Evolutionary conservation across 2,888 invertebrate species (phyloP), one percentile per base, ranked within the genome.

Genomic region (Phyllotreta striolata): DNA sequence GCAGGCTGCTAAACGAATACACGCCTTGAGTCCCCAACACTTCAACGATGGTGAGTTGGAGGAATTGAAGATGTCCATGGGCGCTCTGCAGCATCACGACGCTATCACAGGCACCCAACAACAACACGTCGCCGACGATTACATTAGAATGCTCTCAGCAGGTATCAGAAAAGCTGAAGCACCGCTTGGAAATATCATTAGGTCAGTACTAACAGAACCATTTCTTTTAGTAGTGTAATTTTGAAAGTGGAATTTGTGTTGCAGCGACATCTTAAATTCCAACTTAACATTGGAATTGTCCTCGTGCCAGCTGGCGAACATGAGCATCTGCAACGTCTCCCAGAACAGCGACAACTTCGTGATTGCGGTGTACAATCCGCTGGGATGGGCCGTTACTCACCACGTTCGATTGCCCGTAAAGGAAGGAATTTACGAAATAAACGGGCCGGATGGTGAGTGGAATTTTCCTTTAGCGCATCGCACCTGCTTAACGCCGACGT

Each of bases 81-180:
- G 91, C 1, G 82, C 91, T 1, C 88, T 92, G 88, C 95, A 96
- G 77, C 96, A 96, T 77, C 96, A 96, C 77, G 95, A 96, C 78
- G 93, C 86, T 7, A 88, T 96, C 1, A 92, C 93, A 0, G 93
- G 93, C 3, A 93, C 93, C 0, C 92, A 92, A 78, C 90, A 93
- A 78, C 87, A 94, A 78, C 85, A 90, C 78, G 91, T 98, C 0
- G 91, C 96, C 0, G 79, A 87, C 54, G 98, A 98, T 81, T 98
- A 98, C 80, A 89, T 91, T 43, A 83, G 89, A 14, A 80, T 93
- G 41, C 80, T 98, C n/a, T 83, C 86, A 57, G 79, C 85, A 7
- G 95, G 91, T 0, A 82, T 93, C 0, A 79, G 83, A 0, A 84
- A 86, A 40, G 88, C 88, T 0, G 76, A 77, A 67, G 51, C 68